Base-by-base conservation (phyloP, 2,888 invertebrate species). In the Rhagonycha lutea region DNA sequence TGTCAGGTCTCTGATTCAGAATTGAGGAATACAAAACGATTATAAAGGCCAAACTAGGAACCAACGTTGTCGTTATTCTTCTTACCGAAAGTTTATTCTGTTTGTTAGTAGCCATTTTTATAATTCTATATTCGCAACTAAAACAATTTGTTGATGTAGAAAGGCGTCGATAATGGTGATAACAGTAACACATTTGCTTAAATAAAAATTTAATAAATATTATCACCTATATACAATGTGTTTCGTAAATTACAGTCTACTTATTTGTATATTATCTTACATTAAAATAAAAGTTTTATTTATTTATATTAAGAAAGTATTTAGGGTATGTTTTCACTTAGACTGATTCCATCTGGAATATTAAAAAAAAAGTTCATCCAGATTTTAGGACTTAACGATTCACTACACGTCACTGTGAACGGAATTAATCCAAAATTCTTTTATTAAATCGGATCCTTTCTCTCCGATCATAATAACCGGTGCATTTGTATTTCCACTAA, bases 391-490 rank as follows among this genome's bases (percentile, higher is more conserved):
- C 12, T 63, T 63, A 2, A 23, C 23, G 2, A 12, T 32, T 32
- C 32, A 32, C 32, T 32, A 28, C 28, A 12, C 47, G n/a, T 62
- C 10, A 11, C 28, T 4, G 12, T 76, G 62, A 9, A 83, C 89
- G 2, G 78, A 78, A 61, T 92, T 93, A 74, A 93, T 87, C 96
- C 96, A 96, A 84, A 91, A 93, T 81, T 95, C 93, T 85, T 96
- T 96, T 69, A 97, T 94, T 91, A 97, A 90, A 84, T 97, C 96
- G 10, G 96, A 91, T 0, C 94, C 96, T 86, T 96, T 97, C 85
- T 97, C 97, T 0, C 93, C 97, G 68, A 97, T 94, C 96, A 97
- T 97, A 29, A 97, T 95, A 0, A 92, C 92, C 0, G 96, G 96
- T 0, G 95, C 96, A 83, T 96, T 96, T 0, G 96, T 96, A 81